phyloP scores from a whole-genome alignment of 1,140 invertebrate genomes.

The Zaprionus ghesquierei region DNA sequence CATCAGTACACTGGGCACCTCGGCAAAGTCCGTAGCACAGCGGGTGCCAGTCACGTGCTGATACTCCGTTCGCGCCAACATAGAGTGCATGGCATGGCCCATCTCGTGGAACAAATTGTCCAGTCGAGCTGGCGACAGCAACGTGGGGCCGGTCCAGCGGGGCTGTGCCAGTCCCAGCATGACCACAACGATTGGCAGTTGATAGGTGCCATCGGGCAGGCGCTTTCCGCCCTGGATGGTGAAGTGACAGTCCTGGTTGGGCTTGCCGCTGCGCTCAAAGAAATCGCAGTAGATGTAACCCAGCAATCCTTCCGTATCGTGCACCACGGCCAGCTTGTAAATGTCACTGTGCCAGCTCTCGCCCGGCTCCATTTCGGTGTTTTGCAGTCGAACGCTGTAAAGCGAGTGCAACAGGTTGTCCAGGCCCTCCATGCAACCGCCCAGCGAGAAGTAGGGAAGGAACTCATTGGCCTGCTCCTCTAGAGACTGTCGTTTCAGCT shows the following conservation, averaged over 20 bases:
- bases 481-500: conserved; percentile 88
- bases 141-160: conserved; percentile 89
- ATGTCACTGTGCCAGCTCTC: conserved; percentile 94
- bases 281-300: conserved; percentile 99
- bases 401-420: conserved; percentile 92
- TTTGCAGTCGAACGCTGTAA: conserved; percentile 90
- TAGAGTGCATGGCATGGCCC: conserved; percentile 99
- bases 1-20: conserved; percentile 99
- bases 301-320: conserved; percentile 90
- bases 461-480: conserved; percentile 88
- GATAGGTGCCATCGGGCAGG: conserved; percentile 91
- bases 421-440: conserved; percentile 97
- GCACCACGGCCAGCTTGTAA: conserved; percentile 93
- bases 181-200: conserved; percentile 96
- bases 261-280: conserved; percentile 94
- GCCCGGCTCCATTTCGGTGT: conserved; percentile 87
- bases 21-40: conserved; percentile 98
- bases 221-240: conserved; percentile 96
- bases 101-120: conserved; percentile 99
- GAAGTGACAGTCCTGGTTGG: conserved; percentile 99
- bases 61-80: conserved; percentile 96
- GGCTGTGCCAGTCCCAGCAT: conserved; percentile 94
- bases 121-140: conserved; percentile 92
- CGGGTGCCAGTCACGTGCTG: conserved; percentile 99
- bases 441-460: conserved; percentile 95